Base-by-base conservation (phyloP, 2,113 vertebrate species). In the Mastomys natalensis region DNA sequence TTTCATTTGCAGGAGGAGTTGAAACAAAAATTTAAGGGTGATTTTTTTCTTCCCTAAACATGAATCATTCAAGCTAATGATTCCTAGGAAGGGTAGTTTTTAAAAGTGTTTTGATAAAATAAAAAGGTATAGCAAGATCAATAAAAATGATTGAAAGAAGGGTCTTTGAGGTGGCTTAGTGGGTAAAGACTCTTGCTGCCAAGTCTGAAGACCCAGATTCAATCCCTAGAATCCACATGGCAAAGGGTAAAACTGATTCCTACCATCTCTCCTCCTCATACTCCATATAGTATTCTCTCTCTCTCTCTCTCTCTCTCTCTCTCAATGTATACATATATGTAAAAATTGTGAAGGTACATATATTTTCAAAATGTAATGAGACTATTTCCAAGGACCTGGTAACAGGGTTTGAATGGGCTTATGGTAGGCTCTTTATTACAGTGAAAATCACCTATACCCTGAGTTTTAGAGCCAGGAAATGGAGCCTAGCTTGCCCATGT, bases 51-150 rank as follows among this genome's bases (percentile, higher is more conserved):
- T 10, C 51, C 9, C 51, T 51, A 51, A 51, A 51, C 51, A 51
- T 51, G 51, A 51, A 51, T 51, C 51, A 51, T 51, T 11, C 51
- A 84, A 77, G 3, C 19, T 70, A 68, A 64, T 51, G 24, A 92
- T 92, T 95, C 43, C 81, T 81, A n/a, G 80, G 88, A 95, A 88
- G 92, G 16, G 22, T 48, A 45, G 87, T 48, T 76, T 45, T 58
- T 13, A 95, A 70, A 84, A 90, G 76, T 72, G 16, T n/a, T 82
- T 76, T 89, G 70, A 26, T 15, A 95, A 93, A 58, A 72, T 85
- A 19, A 70, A 40, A 89, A 64, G 31, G 40, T 68, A 3, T 84
- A 43, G 31, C 7, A 77, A 58, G 53, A 40, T 87, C 15, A 87
- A 89, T 89, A 91, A 78, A 94, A 95, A 64, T 85, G 73, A 76